Evolutionary conservation across 2,888 invertebrate genomes (phyloP).

Genomic region (Polyploca ridens): DNA sequence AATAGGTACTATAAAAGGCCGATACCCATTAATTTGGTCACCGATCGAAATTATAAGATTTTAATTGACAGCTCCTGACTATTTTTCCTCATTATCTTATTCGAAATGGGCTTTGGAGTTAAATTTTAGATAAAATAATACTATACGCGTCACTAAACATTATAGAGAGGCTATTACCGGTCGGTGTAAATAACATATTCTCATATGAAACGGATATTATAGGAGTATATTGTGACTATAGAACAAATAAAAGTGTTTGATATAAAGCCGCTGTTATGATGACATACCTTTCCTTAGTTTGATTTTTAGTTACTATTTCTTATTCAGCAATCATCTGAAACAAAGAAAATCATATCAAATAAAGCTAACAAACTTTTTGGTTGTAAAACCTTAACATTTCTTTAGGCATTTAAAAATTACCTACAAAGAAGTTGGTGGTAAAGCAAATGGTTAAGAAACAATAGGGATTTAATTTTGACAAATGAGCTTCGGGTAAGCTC

Average conservation of each 20-base stretch:
- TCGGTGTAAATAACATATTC: background rate
- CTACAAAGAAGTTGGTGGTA: conserved; percentile 28
- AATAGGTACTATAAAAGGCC: conserved; percentile 23
- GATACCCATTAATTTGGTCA: conserved; percentile 6
- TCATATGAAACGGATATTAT: background rate
- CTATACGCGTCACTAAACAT: conserved; percentile 17
- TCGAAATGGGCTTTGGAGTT: conserved; percentile 1
- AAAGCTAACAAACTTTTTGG: too few relatives aligned
- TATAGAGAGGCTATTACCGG: background rate
- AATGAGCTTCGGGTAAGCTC: conserved; percentile 21
- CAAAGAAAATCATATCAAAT: conserved; percentile 21
- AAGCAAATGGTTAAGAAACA: conserved; percentile 40
- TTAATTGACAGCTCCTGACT: conserved; percentile 35
- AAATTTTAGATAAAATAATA: conserved; percentile 1
- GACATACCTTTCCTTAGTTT: background rate
- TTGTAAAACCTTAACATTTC: too few relatives aligned
- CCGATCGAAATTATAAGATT: conserved; percentile 17
- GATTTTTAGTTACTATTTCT: conserved; percentile 19
- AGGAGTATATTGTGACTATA: background rate
- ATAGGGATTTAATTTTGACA: conserved; percentile 44
- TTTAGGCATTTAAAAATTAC: background rate
- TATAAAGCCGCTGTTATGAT: background rate
- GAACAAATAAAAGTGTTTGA: background rate
- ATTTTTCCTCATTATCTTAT: conserved; percentile 17
- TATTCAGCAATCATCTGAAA: conserved; percentile 43